These are phyloP conservation scores for Ypsolopha sequella DNA, from an alignment of 2,888 invertebrate species.

Conservation along the genomic window DNA sequence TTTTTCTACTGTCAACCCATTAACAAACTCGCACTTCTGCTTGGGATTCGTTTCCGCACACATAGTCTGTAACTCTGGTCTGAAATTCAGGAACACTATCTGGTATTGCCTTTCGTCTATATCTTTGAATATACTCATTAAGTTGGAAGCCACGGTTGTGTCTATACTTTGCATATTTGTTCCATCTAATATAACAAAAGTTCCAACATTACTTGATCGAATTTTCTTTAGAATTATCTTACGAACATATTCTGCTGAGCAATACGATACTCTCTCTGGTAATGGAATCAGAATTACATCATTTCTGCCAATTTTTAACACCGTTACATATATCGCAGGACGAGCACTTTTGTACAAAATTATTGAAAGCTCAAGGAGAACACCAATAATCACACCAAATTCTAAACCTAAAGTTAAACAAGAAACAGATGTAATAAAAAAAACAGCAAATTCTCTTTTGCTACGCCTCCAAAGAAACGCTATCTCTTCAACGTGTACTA, in stretches of 20 bases:
- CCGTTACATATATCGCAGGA: background rate
- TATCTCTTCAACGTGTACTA: background rate
- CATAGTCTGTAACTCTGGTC: background rate
- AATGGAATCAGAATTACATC: background rate
- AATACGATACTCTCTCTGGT: background rate
- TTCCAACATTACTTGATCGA: background rate
- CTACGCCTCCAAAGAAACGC: background rate
- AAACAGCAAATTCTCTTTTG: background rate
- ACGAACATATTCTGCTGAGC: background rate
- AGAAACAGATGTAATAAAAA: background rate
- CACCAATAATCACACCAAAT: slow-evolving; percentile 1
- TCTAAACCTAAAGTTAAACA: background rate
- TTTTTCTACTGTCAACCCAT: background rate
- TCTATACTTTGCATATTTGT: background rate
- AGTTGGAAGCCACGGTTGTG: background rate
- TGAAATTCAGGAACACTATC: slow-evolving; percentile 2
- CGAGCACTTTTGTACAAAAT: background rate
- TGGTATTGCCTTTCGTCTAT: background rate
- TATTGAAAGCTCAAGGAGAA: background rate
- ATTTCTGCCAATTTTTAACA: background rate
- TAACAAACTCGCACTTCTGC: background rate
- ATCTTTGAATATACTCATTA: background rate
- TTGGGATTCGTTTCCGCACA: background rate
- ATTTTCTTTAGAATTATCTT: background rate
- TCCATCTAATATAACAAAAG: background rate